Evolutionary conservation across 2,113 vertebrate genomes (phyloP).

Genomic region (Gymnobelideus leadbeateri): DNA sequence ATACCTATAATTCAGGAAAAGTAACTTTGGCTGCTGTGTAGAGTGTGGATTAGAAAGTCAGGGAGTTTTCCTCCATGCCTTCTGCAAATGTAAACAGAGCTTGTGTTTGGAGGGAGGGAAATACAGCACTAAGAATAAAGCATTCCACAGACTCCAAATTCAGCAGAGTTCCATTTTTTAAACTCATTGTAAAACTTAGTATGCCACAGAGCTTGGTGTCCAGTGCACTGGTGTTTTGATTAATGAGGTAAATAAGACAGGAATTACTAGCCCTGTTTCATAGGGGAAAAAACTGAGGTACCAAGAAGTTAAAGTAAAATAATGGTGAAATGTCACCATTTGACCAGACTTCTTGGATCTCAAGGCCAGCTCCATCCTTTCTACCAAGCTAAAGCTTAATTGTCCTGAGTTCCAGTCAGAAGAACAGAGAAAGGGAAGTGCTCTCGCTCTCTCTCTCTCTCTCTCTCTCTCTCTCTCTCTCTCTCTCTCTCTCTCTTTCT

Average conservation of each 20-base stretch:
- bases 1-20: not conserved
- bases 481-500: too few relatives aligned
- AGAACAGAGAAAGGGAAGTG: not conserved
- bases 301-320: not conserved
- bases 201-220: not conserved
- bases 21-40: not conserved
- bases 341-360: too few relatives aligned
- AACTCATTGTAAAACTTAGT: not conserved
- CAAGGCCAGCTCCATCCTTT: rapidly evolving
- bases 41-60: not conserved
- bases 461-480: too few relatives aligned
- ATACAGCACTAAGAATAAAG: not conserved
- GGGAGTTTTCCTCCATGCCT: not conserved
- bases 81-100: not conserved
- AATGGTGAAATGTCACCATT: not conserved
- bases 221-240: not conserved
- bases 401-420: not conserved
- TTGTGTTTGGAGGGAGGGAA: not conserved
- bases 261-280: not conserved
- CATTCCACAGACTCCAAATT: not conserved
- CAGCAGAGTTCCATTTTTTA: not conserved
- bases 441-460: too few relatives aligned
- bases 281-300: not conserved
- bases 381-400: not conserved
- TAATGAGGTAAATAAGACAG: not conserved